Evolutionary conservation across 2,888 invertebrate genomes (phyloP).

Genomic region (Metalampra italica): DNA sequence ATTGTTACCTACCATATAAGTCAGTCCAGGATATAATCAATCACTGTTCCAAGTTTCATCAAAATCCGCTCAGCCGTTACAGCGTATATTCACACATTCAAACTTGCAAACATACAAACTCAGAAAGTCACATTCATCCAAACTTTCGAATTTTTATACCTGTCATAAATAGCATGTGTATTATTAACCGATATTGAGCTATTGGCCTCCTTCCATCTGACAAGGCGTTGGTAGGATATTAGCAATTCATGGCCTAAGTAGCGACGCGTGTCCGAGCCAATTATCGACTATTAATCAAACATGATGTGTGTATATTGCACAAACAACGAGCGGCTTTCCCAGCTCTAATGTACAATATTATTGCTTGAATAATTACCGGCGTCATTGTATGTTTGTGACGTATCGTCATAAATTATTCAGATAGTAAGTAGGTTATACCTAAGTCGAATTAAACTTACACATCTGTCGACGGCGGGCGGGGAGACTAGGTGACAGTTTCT

Average conservation of each 20-base stretch:
- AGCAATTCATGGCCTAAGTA: conserved; percentile 35
- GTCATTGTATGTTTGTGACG: neutral
- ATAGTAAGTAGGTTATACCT: too few species aligned
- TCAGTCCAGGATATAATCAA: too few species aligned
- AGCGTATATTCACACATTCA: too few species aligned
- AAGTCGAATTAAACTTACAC: too few species aligned
- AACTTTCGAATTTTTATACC: too few species aligned
- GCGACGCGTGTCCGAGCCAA: conserved; percentile 30
- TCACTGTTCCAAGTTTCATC: too few species aligned
- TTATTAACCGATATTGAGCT: conserved; percentile 13
- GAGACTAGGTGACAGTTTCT: too few species aligned
- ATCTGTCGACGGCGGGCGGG: too few species aligned
- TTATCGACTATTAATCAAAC: conserved; percentile 41
- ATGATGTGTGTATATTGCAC: conserved; percentile 8
- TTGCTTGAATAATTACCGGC: conserved; percentile 1
- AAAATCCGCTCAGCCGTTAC: too few species aligned
- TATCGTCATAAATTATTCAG: neutral
- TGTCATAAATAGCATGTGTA: neutral
- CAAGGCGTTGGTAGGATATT: conserved; percentile 18
- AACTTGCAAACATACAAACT: too few species aligned
- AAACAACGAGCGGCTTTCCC: conserved; percentile 16
- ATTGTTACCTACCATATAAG: too few species aligned
- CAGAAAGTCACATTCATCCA: too few species aligned
- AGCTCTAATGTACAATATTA: conserved; percentile 9
- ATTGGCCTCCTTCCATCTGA: conserved; percentile 7